These are phyloP conservation scores for Stegana nigrithorax DNA, from an alignment of 2,888 invertebrate genomes.

Conservation along the genomic window DNA sequence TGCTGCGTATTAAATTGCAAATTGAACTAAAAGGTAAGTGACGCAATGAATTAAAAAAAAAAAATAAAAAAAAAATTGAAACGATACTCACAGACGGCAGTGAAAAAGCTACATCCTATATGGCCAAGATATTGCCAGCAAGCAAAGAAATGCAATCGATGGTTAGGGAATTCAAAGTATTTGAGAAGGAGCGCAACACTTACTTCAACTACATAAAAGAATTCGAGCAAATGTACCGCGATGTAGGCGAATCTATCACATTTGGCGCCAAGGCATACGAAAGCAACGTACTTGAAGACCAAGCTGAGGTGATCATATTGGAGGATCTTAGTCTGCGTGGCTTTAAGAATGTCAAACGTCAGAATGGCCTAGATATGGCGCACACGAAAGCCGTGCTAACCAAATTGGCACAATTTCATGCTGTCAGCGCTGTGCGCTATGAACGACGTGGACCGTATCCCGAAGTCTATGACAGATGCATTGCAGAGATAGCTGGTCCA, in stretches of 20 bases:
- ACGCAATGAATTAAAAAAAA: not conserved
- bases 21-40: conserved; percentile 46
- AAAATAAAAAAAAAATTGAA: not conserved
- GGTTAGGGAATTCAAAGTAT: conserved; percentile 50
- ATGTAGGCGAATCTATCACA: conserved; percentile 36
- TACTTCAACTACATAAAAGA: conserved; percentile 54
- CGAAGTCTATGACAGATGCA: conserved; percentile 43
- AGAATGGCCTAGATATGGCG: conserved; percentile 61
- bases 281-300: conserved; percentile 11
- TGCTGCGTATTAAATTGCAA: conserved; percentile 45
- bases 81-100: conserved; percentile 36
- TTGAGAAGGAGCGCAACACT: conserved; percentile 58
- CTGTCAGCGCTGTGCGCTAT: conserved; percentile 68
- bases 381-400: conserved; percentile 65
- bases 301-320: conserved; percentile 49
- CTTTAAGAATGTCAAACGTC: conserved; percentile 49
- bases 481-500: no score
- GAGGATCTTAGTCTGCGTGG: conserved; percentile 54
- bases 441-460: conserved; percentile 53
- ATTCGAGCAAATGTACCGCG: conserved; percentile 52
- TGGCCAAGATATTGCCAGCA: conserved; percentile 48
- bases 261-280: conserved; percentile 53
- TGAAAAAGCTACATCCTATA: conserved; percentile 40
- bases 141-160: conserved; percentile 35
- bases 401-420: conserved; percentile 69